Conservation (phyloP, 2,113 vertebrate genomes). For the Tamias sibiricus region DNA sequence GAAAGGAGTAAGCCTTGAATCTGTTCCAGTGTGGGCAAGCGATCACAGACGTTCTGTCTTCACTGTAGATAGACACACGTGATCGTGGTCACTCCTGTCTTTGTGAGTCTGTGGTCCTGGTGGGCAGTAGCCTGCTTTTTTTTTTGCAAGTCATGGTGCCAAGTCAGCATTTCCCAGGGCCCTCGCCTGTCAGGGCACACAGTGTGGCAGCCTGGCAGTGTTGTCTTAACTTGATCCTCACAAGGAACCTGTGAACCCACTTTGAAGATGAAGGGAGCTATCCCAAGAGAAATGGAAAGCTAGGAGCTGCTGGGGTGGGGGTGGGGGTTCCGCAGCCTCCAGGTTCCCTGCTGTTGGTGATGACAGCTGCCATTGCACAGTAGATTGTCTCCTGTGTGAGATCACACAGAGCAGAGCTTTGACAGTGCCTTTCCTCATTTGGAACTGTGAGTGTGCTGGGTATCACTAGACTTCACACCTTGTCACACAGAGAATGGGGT, state of each 20-base stretch:
- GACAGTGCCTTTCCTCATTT: not conserved
- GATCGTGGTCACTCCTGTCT: no score
- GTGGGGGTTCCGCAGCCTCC: not conserved
- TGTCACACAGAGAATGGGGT: not conserved
- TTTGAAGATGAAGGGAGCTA: not conserved
- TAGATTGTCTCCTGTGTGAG: not conserved
- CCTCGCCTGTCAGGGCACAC: rapidly evolving
- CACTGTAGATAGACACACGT: not conserved
- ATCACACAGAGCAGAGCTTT: not conserved
- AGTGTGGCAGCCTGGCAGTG: not conserved
- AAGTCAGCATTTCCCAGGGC: not conserved
- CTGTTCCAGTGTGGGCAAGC: not conserved
- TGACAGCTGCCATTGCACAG: no score
- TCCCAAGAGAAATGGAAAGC: not conserved
- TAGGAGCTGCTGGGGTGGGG: rapidly evolving
- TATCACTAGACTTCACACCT: no score
- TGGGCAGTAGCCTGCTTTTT: not conserved
- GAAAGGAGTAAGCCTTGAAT: not conserved
- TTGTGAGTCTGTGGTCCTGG: not conserved
- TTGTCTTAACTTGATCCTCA: not conserved
- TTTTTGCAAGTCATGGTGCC: not conserved
- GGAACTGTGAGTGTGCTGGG: not conserved
- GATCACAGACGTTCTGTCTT: not conserved
- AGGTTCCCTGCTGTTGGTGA: not conserved
- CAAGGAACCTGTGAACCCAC: not conserved